Percentiles rank a stretch among this genome's conserved stretches.
phyloP scores from a whole-genome alignment of 2,888 invertebrate genomes.

The Clistopyga incitator region DNA sequence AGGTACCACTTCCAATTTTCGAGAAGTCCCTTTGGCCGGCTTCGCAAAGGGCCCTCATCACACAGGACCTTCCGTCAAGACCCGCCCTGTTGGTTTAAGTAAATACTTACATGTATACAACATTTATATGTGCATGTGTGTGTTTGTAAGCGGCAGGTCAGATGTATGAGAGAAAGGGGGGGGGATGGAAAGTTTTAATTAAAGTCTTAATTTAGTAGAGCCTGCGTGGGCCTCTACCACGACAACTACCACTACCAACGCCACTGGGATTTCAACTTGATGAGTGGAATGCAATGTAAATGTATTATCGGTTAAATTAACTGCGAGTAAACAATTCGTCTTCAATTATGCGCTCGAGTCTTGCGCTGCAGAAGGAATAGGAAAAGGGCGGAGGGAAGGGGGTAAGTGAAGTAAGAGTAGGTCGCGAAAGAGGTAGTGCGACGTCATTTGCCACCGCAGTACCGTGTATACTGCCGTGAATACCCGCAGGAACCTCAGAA shows the following conservation, averaged over 20 bases:
- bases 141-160: conserved; percentile 7
- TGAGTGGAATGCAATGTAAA: conserved; percentile 56
- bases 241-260: not conserved
- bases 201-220: conserved; percentile 62
- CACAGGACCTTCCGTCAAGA: conserved; percentile 89
- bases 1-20: conserved; percentile 78
- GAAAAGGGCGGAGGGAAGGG: not conserved
- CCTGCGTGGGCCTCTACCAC: conserved; percentile 7
- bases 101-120: conserved; percentile 59
- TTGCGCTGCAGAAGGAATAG: conserved; percentile 16
- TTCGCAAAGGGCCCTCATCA: conserved; percentile 90
- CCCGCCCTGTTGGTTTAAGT: conserved; percentile 87
- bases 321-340: conserved; percentile 60
- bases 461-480: conserved; percentile 36
- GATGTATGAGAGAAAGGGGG: conserved; percentile 26
- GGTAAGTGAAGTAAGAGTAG: not conserved
- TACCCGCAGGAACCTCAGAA: conserved; percentile 7
- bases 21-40: conserved; percentile 86
- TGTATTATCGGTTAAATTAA: conserved; percentile 64
- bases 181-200: conserved; percentile 58
- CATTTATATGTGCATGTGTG: not conserved
- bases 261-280: conserved; percentile 48
- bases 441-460: conserved; percentile 50
- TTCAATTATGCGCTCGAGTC: conserved; percentile 47
- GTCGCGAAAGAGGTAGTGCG: conserved; percentile 33